phyloP scores from a whole-genome alignment of 2,113 vertebrate genomes.

The Passer montanus region DNA sequence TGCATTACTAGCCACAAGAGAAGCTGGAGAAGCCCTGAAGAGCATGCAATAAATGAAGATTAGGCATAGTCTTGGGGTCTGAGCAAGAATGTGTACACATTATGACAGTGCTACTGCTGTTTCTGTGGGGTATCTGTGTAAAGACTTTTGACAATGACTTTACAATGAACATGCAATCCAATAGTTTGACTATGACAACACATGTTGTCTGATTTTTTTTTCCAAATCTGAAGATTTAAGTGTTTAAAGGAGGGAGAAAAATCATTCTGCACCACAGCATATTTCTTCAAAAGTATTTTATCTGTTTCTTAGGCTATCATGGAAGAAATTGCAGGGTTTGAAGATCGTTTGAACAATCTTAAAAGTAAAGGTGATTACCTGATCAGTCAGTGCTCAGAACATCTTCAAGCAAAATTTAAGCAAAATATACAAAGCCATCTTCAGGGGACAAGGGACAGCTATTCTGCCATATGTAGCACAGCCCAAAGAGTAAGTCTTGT shows the following conservation, averaged over 20 bases:
- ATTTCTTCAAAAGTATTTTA: background rate
- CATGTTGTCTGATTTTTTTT: background rate
- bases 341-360: slow-evolving; percentile 86
- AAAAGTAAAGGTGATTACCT: slow-evolving; percentile 85
- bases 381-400: slow-evolving; percentile 85
- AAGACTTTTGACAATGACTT: background rate
- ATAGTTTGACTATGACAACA: background rate
- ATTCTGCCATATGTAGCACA: slow-evolving; percentile 95
- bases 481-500: slow-evolving; percentile 89
- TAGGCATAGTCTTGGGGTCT: background rate
- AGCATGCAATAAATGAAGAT: background rate
- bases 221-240: background rate
- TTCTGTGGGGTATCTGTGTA: background rate
- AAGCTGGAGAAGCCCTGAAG: background rate
- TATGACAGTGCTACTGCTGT: background rate
- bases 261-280: accelerated
- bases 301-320: slow-evolving; percentile 86
- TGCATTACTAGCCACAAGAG: background rate
- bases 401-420: slow-evolving; percentile 87
- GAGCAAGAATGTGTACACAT: background rate
- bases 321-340: slow-evolving; percentile 96
- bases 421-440: slow-evolving; percentile 88
- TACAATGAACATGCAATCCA: background rate
- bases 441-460: slow-evolving; percentile 93
- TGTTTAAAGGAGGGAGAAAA: background rate